A percentile compares a stretch with the other conserved stretches of the same genome.
Evolutionary conservation across 2,888 invertebrate species (phyloP).

Genomic region (Spodoptera picta): DNA sequence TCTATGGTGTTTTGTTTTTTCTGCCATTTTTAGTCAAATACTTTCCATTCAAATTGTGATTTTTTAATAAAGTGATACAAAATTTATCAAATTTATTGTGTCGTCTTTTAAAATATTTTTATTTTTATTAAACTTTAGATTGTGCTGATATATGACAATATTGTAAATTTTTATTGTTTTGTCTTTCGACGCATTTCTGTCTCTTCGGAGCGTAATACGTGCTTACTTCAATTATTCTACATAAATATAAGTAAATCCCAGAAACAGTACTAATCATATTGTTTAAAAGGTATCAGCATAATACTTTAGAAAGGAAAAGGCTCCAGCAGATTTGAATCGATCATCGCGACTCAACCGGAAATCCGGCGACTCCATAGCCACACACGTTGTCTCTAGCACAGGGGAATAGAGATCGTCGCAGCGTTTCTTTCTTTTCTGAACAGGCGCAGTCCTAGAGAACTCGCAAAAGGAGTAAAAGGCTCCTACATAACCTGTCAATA

Average conservation of each 20-base stretch:
- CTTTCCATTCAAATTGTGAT: slow-evolving; percentile 80
- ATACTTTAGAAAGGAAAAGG: slow-evolving; percentile 49
- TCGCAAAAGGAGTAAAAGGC: slow-evolving; percentile 89
- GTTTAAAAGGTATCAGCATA: slow-evolving; percentile 32
- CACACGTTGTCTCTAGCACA: slow-evolving; percentile 86
- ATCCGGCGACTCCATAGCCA: slow-evolving; percentile 86
- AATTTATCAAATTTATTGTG: slow-evolving; percentile 83
- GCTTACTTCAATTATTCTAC: slow-evolving; percentile 45
- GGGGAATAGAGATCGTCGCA: slow-evolving; percentile 85
- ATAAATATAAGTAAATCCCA: slow-evolving; percentile 49
- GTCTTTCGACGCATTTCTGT: slow-evolving; percentile 48
- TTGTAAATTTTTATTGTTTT: slow-evolving; percentile 48
- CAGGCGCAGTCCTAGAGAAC: slow-evolving; percentile 88
- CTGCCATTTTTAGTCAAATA: slow-evolving; percentile 86
- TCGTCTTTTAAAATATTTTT: slow-evolving; percentile 73
- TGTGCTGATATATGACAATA: slow-evolving; percentile 48
- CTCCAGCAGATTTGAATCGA: slow-evolving; percentile 68
- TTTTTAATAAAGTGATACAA: slow-evolving; percentile 73
- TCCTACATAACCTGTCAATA: slow-evolving; percentile 89
- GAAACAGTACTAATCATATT: slow-evolving; percentile 21
- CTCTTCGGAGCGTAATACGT: slow-evolving; percentile 48
- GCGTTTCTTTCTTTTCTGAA: slow-evolving; percentile 88
- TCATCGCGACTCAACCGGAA: slow-evolving; percentile 76
- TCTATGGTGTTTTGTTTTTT: slow-evolving; percentile 82
- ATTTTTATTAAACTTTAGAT: slow-evolving; percentile 64